Conservation (phyloP, 2,113 vertebrate genomes). For the Leucoraja erinaceus region DNA sequence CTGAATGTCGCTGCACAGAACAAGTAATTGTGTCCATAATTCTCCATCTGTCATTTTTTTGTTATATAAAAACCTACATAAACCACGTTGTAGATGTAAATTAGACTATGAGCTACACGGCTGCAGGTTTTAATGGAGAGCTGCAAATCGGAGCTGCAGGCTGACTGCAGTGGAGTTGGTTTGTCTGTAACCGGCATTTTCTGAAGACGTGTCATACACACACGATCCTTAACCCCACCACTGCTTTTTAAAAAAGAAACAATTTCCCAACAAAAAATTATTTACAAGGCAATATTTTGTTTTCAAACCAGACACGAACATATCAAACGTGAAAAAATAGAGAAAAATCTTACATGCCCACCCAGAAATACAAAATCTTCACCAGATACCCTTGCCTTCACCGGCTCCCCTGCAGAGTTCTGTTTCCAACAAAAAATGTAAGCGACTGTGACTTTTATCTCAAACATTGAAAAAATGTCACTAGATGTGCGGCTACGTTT, state of each 20-base stretch:
- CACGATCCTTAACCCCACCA: slow-evolving; percentile 7
- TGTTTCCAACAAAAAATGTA: neutral
- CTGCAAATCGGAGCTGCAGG: neutral
- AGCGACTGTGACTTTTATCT: neutral
- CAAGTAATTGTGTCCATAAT: slow-evolving; percentile 10
- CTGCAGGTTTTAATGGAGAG: slow-evolving; percentile 31
- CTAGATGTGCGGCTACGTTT: neutral
- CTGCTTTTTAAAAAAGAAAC: neutral
- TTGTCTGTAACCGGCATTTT: slow-evolving; percentile 32
- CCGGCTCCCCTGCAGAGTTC: neutral
- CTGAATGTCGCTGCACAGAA: slow-evolving; percentile 4
- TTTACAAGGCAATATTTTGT: neutral
- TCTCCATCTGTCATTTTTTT: neutral
- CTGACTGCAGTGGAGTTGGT: slow-evolving; percentile 28
- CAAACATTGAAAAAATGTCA: neutral
- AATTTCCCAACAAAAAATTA: neutral
- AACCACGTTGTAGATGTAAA: neutral
- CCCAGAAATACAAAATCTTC: neutral
- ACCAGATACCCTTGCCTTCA: neutral
- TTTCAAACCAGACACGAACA: neutral
- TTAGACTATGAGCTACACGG: neutral
- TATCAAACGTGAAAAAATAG: neutral
- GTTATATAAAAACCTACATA: neutral
- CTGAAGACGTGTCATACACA: slow-evolving; percentile 37
- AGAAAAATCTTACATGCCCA: neutral